These are phyloP conservation scores for Taurulus bubalis DNA, from an alignment of 2,113 vertebrate genomes.

Conservation along the genomic window DNA sequence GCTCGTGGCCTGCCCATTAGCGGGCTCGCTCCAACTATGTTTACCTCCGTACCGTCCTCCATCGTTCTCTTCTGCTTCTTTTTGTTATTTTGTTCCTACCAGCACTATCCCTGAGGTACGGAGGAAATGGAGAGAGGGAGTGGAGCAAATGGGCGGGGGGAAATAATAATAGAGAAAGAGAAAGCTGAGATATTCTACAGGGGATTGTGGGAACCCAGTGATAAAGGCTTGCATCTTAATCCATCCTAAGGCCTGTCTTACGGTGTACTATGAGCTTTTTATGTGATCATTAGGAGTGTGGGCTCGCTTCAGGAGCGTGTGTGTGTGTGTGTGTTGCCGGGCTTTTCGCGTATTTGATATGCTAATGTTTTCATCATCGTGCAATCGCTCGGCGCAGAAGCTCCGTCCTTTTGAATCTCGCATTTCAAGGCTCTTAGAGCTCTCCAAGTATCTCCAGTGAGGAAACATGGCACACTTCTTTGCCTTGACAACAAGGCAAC, in stretches of 20 bases:
- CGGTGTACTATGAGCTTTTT: slow-evolving; percentile 69
- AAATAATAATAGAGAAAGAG: slow-evolving; percentile 30
- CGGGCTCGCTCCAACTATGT: slow-evolving; percentile 35
- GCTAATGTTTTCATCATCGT: slow-evolving; percentile 63
- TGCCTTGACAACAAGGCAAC: slow-evolving; percentile 50
- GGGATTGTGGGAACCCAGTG: slow-evolving; percentile 83
- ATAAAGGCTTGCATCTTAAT: slow-evolving; percentile 83
- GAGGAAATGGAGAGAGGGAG: slow-evolving; percentile 52
- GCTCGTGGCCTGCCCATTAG: slow-evolving; percentile 27
- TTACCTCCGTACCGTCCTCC: slow-evolving; percentile 20
- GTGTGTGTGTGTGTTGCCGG: slow-evolving; percentile 49
- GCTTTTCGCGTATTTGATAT: slow-evolving; percentile 68
- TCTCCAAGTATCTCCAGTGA: slow-evolving; percentile 37
- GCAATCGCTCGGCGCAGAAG: slow-evolving; percentile 34
- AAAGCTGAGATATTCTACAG: slow-evolving; percentile 69
- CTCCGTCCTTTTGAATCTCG: slow-evolving; percentile 53
- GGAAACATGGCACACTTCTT: slow-evolving; percentile 48
- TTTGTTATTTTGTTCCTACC: slow-evolving; percentile 18
- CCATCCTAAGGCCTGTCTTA: slow-evolving; percentile 80
- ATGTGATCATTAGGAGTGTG: slow-evolving; percentile 76
- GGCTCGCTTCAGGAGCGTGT: slow-evolving; percentile 29
- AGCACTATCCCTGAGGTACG: slow-evolving; percentile 60
- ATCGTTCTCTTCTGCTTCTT: slow-evolving; percentile 11
- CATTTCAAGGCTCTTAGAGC: slow-evolving; percentile 58
- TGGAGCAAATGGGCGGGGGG: slow-evolving; percentile 18